Evolutionary conservation across 2,113 vertebrate genomes (phyloP).

Genomic region (Protobothrops flavoviridis): DNA sequence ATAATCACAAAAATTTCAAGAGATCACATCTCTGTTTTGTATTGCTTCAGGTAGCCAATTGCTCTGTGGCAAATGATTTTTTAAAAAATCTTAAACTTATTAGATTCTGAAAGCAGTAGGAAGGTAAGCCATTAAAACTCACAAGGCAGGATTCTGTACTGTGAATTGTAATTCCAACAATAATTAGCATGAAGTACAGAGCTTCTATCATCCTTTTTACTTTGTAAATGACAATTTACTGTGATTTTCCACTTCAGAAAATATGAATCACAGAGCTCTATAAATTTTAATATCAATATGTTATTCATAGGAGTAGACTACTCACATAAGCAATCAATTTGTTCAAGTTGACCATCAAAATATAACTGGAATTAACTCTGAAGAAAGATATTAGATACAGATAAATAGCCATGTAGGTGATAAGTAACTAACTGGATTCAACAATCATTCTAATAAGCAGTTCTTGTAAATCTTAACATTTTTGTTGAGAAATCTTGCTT

Average conservation of each 20-base stretch:
- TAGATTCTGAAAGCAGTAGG: not conserved
- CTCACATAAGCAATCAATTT: not conserved
- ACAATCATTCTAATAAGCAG: not conserved
- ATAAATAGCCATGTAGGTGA: not conserved
- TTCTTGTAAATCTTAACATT: not conserved
- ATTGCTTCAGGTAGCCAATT: constrained; percentile 7
- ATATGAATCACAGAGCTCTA: not conserved
- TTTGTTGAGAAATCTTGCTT: not conserved
- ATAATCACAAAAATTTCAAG: constrained; percentile 10
- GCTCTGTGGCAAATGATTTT: not conserved
- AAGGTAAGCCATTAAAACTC: not conserved
- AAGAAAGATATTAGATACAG: not conserved
- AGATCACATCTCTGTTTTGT: constrained; percentile 24
- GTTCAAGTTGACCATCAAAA: not conserved
- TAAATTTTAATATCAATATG: not conserved
- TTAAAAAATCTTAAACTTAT: not conserved
- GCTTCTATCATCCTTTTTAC: not conserved
- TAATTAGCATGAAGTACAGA: not conserved
- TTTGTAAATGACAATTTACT: not conserved
- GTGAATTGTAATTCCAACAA: not conserved
- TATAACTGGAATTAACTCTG: not conserved
- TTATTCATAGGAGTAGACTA: not conserved
- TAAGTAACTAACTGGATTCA: not conserved
- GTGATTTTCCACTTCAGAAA: not conserved
- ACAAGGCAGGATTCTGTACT: not conserved